phyloP scores from a whole-genome alignment of 2,797 vertebrate species.

The Strix occidentalis region DNA sequence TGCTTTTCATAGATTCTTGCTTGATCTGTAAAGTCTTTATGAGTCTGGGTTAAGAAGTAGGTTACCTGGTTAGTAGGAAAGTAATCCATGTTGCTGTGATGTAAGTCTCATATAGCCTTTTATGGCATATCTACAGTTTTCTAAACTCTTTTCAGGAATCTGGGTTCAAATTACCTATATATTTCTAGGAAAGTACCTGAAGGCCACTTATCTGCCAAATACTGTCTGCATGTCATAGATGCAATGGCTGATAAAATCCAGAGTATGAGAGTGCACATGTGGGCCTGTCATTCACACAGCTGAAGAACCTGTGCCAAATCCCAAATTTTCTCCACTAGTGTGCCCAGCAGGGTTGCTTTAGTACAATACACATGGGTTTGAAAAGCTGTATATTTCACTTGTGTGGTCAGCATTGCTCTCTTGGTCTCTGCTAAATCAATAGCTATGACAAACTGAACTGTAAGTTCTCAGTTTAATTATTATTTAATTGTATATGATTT shows the following conservation, averaged over 20 bases:
- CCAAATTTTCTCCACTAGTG: background rate
- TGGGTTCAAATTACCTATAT: background rate
- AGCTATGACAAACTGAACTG: background rate
- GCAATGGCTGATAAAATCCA: background rate
- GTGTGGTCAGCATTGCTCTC: accelerated
- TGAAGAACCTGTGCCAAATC: background rate
- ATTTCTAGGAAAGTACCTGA: background rate
- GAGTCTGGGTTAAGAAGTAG: background rate
- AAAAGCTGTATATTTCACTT: background rate
- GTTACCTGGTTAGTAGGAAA: background rate
- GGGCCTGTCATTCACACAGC: background rate
- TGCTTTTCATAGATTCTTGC: background rate
- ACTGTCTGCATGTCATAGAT: background rate
- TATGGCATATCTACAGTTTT: background rate
- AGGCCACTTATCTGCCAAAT: background rate
- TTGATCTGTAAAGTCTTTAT: background rate
- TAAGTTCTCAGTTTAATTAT: background rate
- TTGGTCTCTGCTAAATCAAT: background rate
- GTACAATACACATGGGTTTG: background rate
- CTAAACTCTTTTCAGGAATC: background rate
- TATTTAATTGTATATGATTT: background rate
- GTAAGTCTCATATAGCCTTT: background rate
- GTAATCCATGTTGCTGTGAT: background rate
- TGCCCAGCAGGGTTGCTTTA: background rate
- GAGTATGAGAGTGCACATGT: background rate